Evolutionary conservation across 2,797 vertebrate species (phyloP).

Genomic region (Xenops minutus): DNA sequence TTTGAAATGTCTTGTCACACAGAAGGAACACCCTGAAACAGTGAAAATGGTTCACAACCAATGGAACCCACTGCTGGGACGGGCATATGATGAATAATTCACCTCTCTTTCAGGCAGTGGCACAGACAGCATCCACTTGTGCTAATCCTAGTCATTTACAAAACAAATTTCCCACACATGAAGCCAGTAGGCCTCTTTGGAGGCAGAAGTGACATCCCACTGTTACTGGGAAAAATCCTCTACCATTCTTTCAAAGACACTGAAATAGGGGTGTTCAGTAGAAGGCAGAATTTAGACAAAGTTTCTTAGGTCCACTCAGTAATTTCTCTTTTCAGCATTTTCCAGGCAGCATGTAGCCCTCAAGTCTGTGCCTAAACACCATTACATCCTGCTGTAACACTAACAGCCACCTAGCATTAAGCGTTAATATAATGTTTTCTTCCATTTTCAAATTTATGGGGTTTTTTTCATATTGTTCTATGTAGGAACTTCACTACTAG

Average conservation of each 20-base stretch:
- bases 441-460: too few relatives aligned
- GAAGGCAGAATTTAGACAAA: not conserved
- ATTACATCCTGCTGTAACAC: not conserved
- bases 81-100: conserved; percentile 8
- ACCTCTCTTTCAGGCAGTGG: not conserved
- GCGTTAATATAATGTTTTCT: too few relatives aligned
- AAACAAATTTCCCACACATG: conserved; percentile 43
- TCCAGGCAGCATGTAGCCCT: not conserved
- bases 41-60: conserved; percentile 6
- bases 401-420: not conserved
- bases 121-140: conserved; percentile 34
- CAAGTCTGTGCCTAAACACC: not conserved
- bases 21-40: conserved; percentile 16
- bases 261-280: not conserved
- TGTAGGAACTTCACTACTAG: too few relatives aligned
- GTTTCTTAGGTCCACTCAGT: not conserved
- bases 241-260: not conserved
- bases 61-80: not conserved
- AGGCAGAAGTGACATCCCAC: conserved; percentile 5
- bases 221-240: not conserved
- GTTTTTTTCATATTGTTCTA: too few relatives aligned
- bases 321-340: not conserved
- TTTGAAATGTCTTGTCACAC: conserved; percentile 27
- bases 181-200: not conserved
- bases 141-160: not conserved